These are phyloP conservation scores for cattle (Bos taurus) DNA, from an alignment of 2,113 vertebrate genomes.

Conservation along the genomic window DNA sequence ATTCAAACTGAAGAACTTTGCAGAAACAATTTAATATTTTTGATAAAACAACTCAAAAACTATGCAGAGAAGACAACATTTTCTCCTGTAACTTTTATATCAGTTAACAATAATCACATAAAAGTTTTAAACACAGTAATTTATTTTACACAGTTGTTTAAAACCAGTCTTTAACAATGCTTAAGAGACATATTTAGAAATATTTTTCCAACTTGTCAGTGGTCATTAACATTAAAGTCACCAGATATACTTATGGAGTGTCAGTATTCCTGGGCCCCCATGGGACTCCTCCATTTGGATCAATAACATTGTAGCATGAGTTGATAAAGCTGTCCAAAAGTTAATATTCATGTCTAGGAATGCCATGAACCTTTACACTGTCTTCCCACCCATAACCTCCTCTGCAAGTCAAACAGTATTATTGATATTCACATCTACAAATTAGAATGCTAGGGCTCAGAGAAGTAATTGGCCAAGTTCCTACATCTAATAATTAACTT, in stretches of 20 bases:
- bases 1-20: not conserved
- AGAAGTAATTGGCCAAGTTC: not conserved
- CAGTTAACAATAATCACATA: conserved; percentile 53
- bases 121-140: conserved; percentile 61
- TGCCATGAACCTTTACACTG: not conserved
- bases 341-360: not conserved
- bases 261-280: not conserved
- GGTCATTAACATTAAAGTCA: not conserved
- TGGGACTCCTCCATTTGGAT: not conserved
- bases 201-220: not conserved
- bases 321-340: not conserved
- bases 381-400: not conserved
- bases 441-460: not conserved
- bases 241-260: not conserved
- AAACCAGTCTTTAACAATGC: conserved; percentile 46
- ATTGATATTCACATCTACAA: not conserved
- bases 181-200: not conserved
- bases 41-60: not conserved
- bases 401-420: not conserved
- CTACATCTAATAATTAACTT: not conserved
- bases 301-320: not conserved
- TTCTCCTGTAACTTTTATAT: not conserved
- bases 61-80: not conserved
- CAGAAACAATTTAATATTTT: conserved; percentile 16
- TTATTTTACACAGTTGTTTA: conserved; percentile 64